Evolutionary conservation across 2,113 vertebrate species (phyloP), one percentile per base, ranked within the genome.

Genomic region (Petaurus breviceps): DNA sequence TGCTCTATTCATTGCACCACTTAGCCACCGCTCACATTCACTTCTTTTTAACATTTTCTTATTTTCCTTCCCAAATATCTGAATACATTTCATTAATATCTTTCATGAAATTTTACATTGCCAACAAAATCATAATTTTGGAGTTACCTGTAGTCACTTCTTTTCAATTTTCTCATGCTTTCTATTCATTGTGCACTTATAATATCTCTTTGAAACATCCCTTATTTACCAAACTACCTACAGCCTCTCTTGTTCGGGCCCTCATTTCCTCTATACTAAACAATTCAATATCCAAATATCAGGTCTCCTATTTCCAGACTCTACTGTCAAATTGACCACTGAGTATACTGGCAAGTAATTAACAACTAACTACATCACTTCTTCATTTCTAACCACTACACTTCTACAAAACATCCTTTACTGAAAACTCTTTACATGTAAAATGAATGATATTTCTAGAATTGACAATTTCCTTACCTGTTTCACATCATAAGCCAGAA

Each of bases 401-500:
- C 51, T 51, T 51, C 51, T 51, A 51, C 19, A 52, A 52, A 52
- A 52, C 47, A 3, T 3, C 37, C 16, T 84, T 11, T 1, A 43
- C 2, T 84, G n/a, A 5, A 23, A 84, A 23, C 16, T 77, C 16
- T 84, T 43, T 22, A 22, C 4, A 84, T 22, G 23, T 84, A 43
- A 43, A 43, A 84, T 8, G 9, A 5, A 43, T 43, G 19, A 43
- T 84, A 43, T 43, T 11, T 37, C 57, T 68, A 47, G 95, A 93
- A 47, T 92, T 94, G 53, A 51, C 3, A 23, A 28, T 26, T 97
- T 25, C 0, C 98, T 98, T 98, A 99, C 99, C 99, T 99, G 99
- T 97, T 99, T 99, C 91, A 99, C 99, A 89, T 99, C 99, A 94
- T 99, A 99, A 0, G 99, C 99, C 92, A 99, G 99, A 95, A 99